Evolutionary conservation across 2,113 vertebrate species (phyloP).

Genomic region (Tautogolabrus adspersus): DNA sequence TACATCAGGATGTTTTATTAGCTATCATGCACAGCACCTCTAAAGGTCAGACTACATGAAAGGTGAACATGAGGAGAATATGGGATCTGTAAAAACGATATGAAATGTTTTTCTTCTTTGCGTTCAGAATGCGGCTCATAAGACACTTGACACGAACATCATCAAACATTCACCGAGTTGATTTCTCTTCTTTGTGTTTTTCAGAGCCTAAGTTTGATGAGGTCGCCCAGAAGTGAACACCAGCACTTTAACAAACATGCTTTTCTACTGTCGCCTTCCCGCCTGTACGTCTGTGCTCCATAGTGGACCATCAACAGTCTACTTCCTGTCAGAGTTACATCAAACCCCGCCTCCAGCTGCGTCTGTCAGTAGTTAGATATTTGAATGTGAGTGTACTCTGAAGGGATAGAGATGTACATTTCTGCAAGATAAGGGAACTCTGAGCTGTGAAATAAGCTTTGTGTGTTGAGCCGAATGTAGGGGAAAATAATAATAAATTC

Average conservation of each 20-base stretch:
- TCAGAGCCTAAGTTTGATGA: conserved; percentile 80
- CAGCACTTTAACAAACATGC: neutral
- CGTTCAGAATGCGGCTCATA: no score
- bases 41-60: no score
- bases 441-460: conserved; percentile 50
- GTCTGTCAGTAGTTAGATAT: conserved; percentile 1
- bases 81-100: no score
- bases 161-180: no score
- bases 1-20: no score
- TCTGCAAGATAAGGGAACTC: conserved; percentile 8
- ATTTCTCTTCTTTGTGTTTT: conserved; percentile 13
- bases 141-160: no score
- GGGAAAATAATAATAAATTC: conserved; percentile 48
- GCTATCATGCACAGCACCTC: no score
- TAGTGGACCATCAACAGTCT: neutral
- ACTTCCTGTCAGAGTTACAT: conserved; percentile 12
- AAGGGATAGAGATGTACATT: conserved; percentile 13
- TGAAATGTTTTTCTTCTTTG: no score
- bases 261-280: conserved; percentile 28
- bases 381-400: neutral
- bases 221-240: conserved; percentile 73
- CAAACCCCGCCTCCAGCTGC: neutral
- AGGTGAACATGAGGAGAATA: no score
- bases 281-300: conserved; percentile 3
- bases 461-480: conserved; percentile 21